A percentile compares a stretch with the other conserved stretches of the same genome.
phyloP scores from a whole-genome alignment of 2,797 vertebrate genomes.

The Brachymystax lenok region DNA sequence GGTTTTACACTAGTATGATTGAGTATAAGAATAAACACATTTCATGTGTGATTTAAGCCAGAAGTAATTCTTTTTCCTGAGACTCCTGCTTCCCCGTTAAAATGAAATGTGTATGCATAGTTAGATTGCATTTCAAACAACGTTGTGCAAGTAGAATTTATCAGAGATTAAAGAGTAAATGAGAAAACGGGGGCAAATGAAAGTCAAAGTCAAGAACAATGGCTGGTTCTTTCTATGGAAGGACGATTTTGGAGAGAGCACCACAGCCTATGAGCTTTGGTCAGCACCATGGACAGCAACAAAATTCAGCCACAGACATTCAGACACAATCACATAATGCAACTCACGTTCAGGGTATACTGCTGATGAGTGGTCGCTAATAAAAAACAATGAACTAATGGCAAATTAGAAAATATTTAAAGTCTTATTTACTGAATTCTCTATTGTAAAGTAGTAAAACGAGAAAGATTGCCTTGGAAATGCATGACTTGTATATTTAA shows the following conservation, averaged over 20 bases:
- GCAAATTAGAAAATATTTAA: no score
- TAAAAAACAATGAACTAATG: background rate
- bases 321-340: background rate
- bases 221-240: background rate
- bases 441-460: background rate
- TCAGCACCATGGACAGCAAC: constrained; percentile 29
- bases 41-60: background rate
- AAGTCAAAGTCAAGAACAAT: background rate
- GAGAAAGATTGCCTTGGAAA: background rate
- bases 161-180: background rate
- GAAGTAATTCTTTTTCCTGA: background rate
- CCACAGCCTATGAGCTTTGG: constrained; percentile 39
- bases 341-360: background rate
- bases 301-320: background rate
- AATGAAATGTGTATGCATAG: background rate
- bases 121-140: constrained; percentile 10
- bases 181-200: background rate
- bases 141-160: background rate
- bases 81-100: background rate
- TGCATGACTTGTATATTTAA: background rate
- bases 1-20: constrained; percentile 7
- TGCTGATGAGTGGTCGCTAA: background rate
- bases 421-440: background rate
- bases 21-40: background rate
- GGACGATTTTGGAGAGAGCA: constrained; percentile 21